phyloP scores from a whole-genome alignment of 2,888 invertebrate genomes.

The Lithophane socia region DNA sequence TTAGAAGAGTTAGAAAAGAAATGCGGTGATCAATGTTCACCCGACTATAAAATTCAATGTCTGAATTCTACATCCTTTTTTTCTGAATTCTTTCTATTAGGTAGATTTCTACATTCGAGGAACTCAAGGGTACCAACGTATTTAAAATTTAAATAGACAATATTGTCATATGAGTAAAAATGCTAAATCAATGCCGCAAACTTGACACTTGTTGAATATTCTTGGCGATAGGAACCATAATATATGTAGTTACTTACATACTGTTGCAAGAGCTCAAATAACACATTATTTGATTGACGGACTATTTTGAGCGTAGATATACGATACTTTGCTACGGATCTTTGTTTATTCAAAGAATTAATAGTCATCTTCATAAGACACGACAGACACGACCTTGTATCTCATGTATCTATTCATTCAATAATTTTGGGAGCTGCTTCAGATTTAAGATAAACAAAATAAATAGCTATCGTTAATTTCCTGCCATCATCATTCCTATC shows the following conservation, averaged over 20 bases:
- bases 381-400: too few species aligned
- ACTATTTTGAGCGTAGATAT: neutral
- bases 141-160: neutral
- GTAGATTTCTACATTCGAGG: neutral
- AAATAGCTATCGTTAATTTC: conserved; percentile 19
- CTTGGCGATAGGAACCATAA: neutral
- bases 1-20: neutral
- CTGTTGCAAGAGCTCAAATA: neutral
- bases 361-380: neutral
- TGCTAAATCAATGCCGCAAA: neutral
- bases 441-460: conserved; percentile 21
- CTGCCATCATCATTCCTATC: neutral
- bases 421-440: conserved; percentile 9
- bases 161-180: neutral
- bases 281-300: neutral
- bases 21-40: neutral
- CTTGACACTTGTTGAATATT: conserved; percentile 9
- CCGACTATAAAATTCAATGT: neutral
- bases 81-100: neutral
- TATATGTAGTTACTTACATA: neutral
- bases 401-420: neutral
- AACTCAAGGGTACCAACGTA: neutral
- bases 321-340: neutral
- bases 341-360: neutral
- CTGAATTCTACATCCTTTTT: neutral